Evolutionary conservation across 2,113 vertebrate genomes (phyloP), one percentile per base, ranked within the genome.

Genomic region (Cyphotilapia sp.): DNA sequence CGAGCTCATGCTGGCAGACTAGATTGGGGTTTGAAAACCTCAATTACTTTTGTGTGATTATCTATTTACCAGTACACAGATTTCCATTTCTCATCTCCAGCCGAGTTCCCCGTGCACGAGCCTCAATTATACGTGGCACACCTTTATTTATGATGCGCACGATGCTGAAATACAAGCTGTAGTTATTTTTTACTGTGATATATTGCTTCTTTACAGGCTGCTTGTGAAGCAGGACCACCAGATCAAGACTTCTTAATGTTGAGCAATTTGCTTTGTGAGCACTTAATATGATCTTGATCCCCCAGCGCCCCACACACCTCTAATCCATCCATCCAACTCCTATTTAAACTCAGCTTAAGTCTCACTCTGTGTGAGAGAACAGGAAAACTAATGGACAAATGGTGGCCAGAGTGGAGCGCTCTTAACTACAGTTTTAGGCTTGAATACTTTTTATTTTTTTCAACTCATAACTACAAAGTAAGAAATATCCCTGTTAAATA

Each of bases 1-100:
- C 98, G 98, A 99, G 98, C 98, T 99, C 98, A 98, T 86, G 98
- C 98, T 99, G 98, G 98, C 98, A 98, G 97, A 97, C 97, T 98
- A 99, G 98, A 99, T 99, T 99, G 98, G 98, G 98, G 97, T 99
- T 99, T 99, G 98, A 99, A 99, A 99, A 98, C 98, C 98, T 98
- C 98, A 99, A 99, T 99, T 99, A 99, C 98, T 98, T 99, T 98
- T 98, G 97, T 99, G 97, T 99, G 98, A 99, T 99, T 99, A 99
- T 99, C 98, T 99, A 99, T 99, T 99, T 99, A 99, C 98, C 98
- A 98, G 98, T 99, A 99, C 98, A 99, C 98, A 99, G 97, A 97
- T 97, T 98, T 99, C 97, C 97, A 98, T 98, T 98, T 97, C 97
- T 98, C 97, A 98, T 98, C 97, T 97, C 97, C 97, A 97, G 97